A percentile compares a stretch with the other conserved stretches of the same genome.
phyloP scores from a whole-genome alignment of 2,888 invertebrate species.

The Schizaphis graminum region DNA sequence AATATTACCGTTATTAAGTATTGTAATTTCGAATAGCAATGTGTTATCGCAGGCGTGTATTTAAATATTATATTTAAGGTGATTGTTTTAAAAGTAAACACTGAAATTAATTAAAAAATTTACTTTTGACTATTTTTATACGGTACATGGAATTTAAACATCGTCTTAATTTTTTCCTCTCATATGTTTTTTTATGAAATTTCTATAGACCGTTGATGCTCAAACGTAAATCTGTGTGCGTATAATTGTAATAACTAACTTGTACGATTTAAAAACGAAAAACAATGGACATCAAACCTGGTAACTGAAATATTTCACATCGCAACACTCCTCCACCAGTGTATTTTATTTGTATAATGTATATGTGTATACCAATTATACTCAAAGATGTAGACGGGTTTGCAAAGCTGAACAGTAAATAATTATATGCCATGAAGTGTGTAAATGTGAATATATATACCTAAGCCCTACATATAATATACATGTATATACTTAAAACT shows the following conservation, averaged over 20 bases:
- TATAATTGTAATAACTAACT: not conserved
- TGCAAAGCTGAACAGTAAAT: accelerated
- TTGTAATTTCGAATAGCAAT: not conserved
- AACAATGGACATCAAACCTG: not conserved
- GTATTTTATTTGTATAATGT: not conserved
- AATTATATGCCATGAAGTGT: not conserved
- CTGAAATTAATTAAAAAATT: not conserved
- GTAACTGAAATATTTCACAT: not conserved
- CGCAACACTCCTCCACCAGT: not conserved
- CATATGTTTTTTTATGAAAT: not conserved
- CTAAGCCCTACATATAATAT: not conserved
- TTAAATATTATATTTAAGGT: not conserved
- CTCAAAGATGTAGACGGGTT: not conserved
- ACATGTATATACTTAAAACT: not conserved
- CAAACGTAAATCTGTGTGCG: not conserved
- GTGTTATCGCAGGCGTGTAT: not conserved
- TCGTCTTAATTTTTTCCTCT: not conserved
- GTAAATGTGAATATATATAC: not conserved
- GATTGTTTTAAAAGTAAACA: not conserved
- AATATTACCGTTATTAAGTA: not conserved
- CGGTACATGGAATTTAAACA: not conserved
- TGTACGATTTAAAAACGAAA: not conserved
- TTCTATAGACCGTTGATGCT: not conserved
- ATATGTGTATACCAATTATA: not conserved
- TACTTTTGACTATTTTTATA: not conserved